Base-by-base conservation (phyloP, 2,797 vertebrate genomes). In the Anas flavirostris region DNA sequence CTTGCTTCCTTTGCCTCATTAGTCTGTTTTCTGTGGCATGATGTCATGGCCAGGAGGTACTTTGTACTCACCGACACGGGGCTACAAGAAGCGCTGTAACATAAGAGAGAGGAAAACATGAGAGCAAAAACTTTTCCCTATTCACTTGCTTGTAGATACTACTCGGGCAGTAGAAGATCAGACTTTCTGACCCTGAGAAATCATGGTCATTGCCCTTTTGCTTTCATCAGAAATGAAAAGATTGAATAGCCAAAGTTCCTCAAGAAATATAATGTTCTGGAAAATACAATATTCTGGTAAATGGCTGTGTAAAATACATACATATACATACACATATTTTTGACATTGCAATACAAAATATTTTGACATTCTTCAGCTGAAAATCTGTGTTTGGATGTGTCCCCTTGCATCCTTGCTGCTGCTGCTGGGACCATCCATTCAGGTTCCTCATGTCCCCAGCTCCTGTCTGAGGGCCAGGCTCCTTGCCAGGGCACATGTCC, bases 11-110 rank as follows among this genome's bases (percentile, higher is more conserved):
- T 78, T 90, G 81, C 81, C 68, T 95, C 75, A 55, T 93, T 95
- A 95, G 58, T 72, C 58, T 91, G 78, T 91, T 94, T 94, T 91
- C 91, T 91, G 91, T 89, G 91, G 62, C 2, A 16, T 97, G 95
- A 94, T 96, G 94, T 96, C 95, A 94, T 25, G 55, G 46, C 50
- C 88, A 88, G 81, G 77, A 90, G 78, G 83, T 55, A 29, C 75
- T 93, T 91, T 85, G 82, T 93, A 63, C 78, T 95, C 89, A 85
- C 50, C 3, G 18, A 12, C 43, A 58, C 69, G 28, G 59, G 46
- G 53, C 58, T 82, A 59, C 44, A 72, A 84, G 60, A 43, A 86
- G 19, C n/a, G 33, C 37, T 78, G 55, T 69, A 91, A 90, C 55
- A 55, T 52, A 77, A 80, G 41, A 82, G 37, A 84, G 74, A 82